A percentile compares a stretch with the other conserved stretches of the same genome.
Conservation (phyloP, 2,113 vertebrate genomes). For the Onychostruthus taczanowskii region DNA sequence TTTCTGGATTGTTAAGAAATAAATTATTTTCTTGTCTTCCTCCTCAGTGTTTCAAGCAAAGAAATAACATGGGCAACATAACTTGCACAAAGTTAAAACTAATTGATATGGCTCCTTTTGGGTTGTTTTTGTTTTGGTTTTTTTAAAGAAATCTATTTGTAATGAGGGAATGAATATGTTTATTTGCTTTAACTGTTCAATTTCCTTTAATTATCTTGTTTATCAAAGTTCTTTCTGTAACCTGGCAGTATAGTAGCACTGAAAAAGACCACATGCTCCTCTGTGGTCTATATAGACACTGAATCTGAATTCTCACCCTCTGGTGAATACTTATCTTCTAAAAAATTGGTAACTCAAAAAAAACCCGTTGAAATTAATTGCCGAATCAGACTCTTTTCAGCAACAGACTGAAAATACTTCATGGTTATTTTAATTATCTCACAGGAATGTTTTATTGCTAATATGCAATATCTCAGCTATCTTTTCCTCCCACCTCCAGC, state of each 20-base stretch:
- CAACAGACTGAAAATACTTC: neutral
- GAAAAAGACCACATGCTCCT: neutral
- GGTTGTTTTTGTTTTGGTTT: neutral
- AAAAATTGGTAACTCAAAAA: neutral
- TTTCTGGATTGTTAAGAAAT: neutral
- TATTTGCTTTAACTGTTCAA: neutral
- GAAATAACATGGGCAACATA: neutral
- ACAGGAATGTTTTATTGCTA: neutral
- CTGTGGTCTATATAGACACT: fast-evolving
- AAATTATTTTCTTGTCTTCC: neutral
- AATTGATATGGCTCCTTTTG: neutral
- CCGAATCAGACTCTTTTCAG: neutral
- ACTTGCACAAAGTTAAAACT: neutral
- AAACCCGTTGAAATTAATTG: neutral
- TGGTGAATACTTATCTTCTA: neutral
- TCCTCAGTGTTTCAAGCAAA: neutral
- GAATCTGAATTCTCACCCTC: neutral
- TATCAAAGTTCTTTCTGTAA: neutral
- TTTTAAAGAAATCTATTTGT: neutral
- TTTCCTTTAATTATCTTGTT: neutral
- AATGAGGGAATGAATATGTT: neutral
- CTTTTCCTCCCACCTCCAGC: neutral
- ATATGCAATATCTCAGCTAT: neutral
- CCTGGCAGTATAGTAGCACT: neutral
- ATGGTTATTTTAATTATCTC: neutral